Percentiles rank a stretch among this genome's conserved stretches.
Evolutionary conservation across 2,797 vertebrate species (phyloP).

Genomic region (Peromyscus eremicus): DNA sequence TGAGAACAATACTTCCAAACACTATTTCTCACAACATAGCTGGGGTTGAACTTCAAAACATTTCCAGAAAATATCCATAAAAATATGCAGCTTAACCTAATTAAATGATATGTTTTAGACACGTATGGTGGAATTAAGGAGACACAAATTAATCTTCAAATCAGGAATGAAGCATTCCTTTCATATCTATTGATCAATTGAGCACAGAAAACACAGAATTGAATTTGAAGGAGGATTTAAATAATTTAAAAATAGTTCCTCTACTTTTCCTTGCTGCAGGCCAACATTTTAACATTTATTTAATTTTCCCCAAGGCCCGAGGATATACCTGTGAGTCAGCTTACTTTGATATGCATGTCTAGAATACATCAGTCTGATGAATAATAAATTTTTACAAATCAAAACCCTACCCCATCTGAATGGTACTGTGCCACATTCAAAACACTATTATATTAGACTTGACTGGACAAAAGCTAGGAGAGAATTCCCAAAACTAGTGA

Average conservation of each 20-base stretch:
- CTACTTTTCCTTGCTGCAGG: background rate
- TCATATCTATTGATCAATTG: background rate
- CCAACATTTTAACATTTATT: slow-evolving; percentile 50
- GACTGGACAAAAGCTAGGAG: background rate
- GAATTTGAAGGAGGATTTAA: slow-evolving; percentile 29
- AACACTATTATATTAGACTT: slow-evolving; percentile 7
- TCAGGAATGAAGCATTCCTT: background rate
- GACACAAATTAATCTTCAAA: slow-evolving; percentile 31
- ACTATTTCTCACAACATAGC: background rate
- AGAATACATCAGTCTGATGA: background rate
- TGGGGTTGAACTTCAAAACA: slow-evolving; percentile 3
- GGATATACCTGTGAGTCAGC: background rate
- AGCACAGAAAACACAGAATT: slow-evolving; percentile 28
- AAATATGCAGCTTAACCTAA: slow-evolving; percentile 11
- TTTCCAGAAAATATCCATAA: slow-evolving; percentile 5
- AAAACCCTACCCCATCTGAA: background rate
- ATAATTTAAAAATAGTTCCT: slow-evolving; percentile 28
- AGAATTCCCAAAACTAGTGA: background rate
- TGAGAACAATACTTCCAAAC: background rate
- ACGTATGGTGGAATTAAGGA: background rate
- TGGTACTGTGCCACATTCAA: background rate
- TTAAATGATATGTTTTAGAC: slow-evolving; percentile 26
- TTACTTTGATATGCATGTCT: background rate
- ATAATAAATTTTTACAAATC: slow-evolving; percentile 12
- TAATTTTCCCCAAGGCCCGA: slow-evolving; percentile 28